Evolutionary conservation across 2,113 vertebrate species (phyloP), one percentile per base, ranked within the genome.

Genomic region (Zosterops japonicus): DNA sequence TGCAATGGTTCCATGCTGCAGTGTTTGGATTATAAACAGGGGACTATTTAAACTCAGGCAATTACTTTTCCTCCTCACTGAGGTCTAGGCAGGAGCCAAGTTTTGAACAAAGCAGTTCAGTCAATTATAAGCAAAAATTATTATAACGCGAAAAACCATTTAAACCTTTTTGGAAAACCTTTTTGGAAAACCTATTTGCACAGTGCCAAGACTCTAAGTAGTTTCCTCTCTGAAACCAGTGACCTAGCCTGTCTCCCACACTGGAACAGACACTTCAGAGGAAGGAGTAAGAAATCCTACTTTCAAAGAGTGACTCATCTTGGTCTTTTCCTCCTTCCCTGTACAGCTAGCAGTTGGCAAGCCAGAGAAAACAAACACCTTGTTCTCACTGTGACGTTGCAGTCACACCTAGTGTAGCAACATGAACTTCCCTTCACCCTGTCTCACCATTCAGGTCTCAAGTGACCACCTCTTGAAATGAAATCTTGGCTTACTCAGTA

Each of bases 41-140:
- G 93, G 96, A 96, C 92, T 84, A 94, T 89, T 96, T 94, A 96
- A 96, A 90, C 61, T 75, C 76, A 82, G 57, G 85, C 93, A 95
- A 89, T 90, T 92, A 93, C 76, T 92, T 94, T 88, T 94, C 76
- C 85, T 94, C 31, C 83, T 92, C 79, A 78, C 90, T 86, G 88
- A 93, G 56, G 83, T 92, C 95, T 87, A 89, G 44, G 41, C 65
- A 71, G 56, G 53, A 92, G 95, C 94, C 94, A 96, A 97, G 79
- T 93, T 96, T 94, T 84, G 77, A 96, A 94, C 92, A 97, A 96
- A 95, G 56, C 59, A 56, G 52, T 80, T 92, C 88, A 94, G 90
- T 96, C 83, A 94, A 93, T 96, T 95, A 95, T 90, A 90, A 49
- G 64, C 85, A 95, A 96, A 94, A 96, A 60, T 24, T 39, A 88